Percentiles rank a stretch among this genome's conserved stretches.
These are phyloP conservation scores for Motacilla tschutschensis DNA, from an alignment of 2,113 vertebrate species.

Conservation along the genomic window DNA sequence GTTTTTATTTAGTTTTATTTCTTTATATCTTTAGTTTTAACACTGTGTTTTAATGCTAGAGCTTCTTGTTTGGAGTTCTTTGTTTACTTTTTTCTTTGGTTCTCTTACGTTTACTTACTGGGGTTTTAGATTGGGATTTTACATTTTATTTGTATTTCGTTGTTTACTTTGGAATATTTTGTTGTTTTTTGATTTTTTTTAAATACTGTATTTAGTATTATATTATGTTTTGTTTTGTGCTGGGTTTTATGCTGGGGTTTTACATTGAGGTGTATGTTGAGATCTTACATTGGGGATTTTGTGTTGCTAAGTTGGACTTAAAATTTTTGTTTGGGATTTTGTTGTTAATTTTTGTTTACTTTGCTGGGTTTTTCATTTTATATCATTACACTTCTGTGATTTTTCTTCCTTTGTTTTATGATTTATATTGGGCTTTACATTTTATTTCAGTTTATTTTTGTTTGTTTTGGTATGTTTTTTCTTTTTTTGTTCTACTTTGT, in stretches of 20 bases:
- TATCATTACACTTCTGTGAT: background rate
- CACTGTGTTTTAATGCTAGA: background rate
- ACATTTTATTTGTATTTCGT: background rate
- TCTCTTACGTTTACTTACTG: rapidly evolving
- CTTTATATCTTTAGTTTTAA: background rate
- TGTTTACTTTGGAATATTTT: background rate
- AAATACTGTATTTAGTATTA: too few species aligned
- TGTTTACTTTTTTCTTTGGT: background rate
- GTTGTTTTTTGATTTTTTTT: rapidly evolving
- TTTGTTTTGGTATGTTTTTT: background rate
- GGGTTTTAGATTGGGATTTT: background rate
- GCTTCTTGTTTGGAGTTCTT: background rate
- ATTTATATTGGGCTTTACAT: background rate
- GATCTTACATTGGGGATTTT: background rate
- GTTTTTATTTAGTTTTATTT: too few species aligned
- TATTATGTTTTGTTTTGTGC: background rate
- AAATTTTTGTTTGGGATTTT: background rate
- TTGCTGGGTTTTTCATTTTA: background rate
- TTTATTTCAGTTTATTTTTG: background rate
- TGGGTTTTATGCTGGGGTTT: background rate
- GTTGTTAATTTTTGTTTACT: background rate
- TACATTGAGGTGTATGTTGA: background rate
- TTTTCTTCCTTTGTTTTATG: background rate
- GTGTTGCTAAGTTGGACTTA: rapidly evolving
- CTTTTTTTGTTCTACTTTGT: background rate